A percentile compares a stretch with the other conserved stretches of the same genome.
These are phyloP conservation scores for Megastigmus dorsalis DNA, from an alignment of 2,888 invertebrate genomes.

Conservation along the genomic window DNA sequence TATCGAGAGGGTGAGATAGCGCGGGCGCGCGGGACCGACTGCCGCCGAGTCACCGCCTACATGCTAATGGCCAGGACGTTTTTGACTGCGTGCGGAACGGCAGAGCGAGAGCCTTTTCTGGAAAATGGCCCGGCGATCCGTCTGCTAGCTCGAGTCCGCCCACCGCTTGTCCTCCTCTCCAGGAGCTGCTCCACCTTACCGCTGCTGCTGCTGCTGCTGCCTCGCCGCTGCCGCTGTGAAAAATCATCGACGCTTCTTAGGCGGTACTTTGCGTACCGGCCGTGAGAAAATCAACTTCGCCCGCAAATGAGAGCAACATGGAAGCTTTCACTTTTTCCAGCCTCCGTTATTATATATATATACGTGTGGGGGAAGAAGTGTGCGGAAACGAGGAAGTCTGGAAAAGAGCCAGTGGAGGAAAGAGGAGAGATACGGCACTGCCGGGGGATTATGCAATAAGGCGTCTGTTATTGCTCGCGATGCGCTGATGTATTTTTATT, in stretches of 20 bases:
- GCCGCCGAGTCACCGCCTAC: constrained; percentile 63
- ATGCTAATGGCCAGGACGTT: constrained; percentile 67
- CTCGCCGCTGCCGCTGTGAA: no score
- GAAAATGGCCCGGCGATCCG: constrained; percentile 3
- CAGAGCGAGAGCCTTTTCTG: no score
- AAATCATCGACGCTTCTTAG: no score
- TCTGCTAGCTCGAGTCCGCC: no score
- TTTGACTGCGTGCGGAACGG: no score
- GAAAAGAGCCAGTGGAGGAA: constrained; percentile 42
- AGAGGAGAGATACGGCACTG: constrained; percentile 8
- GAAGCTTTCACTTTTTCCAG: constrained; percentile 28
- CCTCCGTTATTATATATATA: no score
- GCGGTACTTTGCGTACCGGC: no score
- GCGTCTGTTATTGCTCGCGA: constrained; percentile 50
- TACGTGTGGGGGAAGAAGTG: not conserved
- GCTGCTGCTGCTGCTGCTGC: no score
- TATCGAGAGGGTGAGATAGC: not conserved
- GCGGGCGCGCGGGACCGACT: not conserved
- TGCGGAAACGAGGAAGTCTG: not conserved
- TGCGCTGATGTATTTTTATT: constrained; percentile 48
- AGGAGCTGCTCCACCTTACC: no score
- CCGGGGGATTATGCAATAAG: constrained; percentile 28
- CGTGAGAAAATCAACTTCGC: no score
- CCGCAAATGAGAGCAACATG: constrained; percentile 42
- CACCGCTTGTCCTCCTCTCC: no score